Evolutionary conservation across 1,140 invertebrate species (phyloP).

Genomic region (Drosophila bocqueti): DNA sequence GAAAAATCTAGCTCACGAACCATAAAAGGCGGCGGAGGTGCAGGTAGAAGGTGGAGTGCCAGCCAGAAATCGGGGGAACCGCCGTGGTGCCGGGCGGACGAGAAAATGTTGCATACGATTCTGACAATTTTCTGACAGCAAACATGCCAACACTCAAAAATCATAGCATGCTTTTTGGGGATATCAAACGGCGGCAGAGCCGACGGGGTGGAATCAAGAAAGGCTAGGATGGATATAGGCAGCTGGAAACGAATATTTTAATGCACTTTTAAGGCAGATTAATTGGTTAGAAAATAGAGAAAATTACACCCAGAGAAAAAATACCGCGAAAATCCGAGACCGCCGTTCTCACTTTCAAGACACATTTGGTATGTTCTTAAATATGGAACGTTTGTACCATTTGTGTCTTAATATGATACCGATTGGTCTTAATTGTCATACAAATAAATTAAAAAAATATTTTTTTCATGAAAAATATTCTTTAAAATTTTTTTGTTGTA

Average conservation of each 20-base stretch:
- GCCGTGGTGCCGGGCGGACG: not conserved
- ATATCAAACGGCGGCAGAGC: not conserved
- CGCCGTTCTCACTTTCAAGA: no score
- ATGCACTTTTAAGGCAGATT: not conserved
- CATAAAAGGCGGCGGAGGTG: not conserved
- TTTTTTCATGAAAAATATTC: no score
- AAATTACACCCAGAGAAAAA: no score
- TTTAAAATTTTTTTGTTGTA: no score
- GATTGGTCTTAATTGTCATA: no score
- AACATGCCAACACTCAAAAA: constrained; percentile 83
- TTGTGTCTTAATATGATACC: no score
- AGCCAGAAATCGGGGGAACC: constrained; percentile 5
- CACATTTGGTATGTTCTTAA: no score
- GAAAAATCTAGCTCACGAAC: constrained; percentile 68
- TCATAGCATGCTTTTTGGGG: constrained; percentile 60
- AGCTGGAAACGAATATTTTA: not conserved
- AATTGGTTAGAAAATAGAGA: not conserved
- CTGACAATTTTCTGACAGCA: constrained; percentile 83
- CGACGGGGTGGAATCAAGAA: not conserved
- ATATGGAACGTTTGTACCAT: no score
- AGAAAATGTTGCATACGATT: constrained; percentile 71
- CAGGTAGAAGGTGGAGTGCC: not conserved
- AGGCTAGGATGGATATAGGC: not conserved
- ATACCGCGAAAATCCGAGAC: no score
- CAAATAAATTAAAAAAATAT: no score